Base-by-base conservation (phyloP, 2,113 vertebrate species). In the Xyrauchen texanus region DNA sequence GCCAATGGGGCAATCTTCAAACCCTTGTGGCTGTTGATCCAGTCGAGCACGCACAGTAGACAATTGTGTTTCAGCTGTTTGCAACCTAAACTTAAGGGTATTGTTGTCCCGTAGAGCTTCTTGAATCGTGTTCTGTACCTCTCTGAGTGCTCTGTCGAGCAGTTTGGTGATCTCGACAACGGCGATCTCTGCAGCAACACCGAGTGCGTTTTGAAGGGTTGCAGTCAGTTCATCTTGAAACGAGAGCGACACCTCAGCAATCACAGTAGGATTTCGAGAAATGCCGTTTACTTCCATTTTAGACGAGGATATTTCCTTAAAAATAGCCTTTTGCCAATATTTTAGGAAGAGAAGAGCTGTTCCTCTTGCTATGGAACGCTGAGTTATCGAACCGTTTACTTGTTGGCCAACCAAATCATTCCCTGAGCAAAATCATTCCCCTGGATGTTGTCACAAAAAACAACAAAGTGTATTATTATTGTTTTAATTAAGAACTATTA, bases 171-270 rank as follows among this genome's bases (percentile, higher is more conserved):
- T 81, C 60, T 88, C 85, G 0, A 72, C 63, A 34, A 88, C 86
- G 16, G 86, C 87, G 15, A 88, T 82, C 69, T 88, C 86, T 47
- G 86, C 84, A 1, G 87, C 87, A 5, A 87, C 85, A 16, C 83
- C 85, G 74, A 88, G 82, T 13, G 87, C 87, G 79, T 80, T 80
- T 12, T 87, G 86, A 47, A 87, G 85, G 63, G 83, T 86, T 44
- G 83, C 72, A 4, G 85, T 82, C 44, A 88, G 82, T 11, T 87
- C 85, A 7, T 88, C 85, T 8, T 84, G 87, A 66, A 88, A 86
- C 7, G 87, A 83, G 12, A 86, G 58, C 21, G 87, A 87, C 9
- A 88, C 68, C 44, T 88, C 85, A 0, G 84, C 79, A 12, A 81
- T 71, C 49, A 82, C 34, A 55, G 76, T 72, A 1, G 85, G 55